Percentiles rank a stretch among this genome's conserved stretches.
These are phyloP conservation scores for Cryptus viduatorius DNA, from an alignment of 2,888 invertebrate genomes.

Conservation along the genomic window DNA sequence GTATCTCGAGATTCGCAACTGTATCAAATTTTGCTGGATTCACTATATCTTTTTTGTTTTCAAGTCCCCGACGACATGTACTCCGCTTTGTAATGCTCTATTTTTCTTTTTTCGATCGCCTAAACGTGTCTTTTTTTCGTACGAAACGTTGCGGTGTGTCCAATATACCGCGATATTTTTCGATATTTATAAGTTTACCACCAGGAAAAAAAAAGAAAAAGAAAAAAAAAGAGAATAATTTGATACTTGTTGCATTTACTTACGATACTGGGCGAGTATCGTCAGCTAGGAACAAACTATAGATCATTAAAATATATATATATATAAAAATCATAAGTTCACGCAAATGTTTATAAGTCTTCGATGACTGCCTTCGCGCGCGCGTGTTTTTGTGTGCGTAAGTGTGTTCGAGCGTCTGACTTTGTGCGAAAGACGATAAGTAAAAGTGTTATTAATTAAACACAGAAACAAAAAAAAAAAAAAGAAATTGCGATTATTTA, in stretches of 20 bases:
- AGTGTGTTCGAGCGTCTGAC: background rate
- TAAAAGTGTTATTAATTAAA: slow-evolving; percentile 43
- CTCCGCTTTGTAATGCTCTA: slow-evolving; percentile 54
- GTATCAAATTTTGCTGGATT: slow-evolving; percentile 37
- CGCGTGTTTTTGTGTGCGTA: slow-evolving; percentile 22
- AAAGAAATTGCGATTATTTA: slow-evolving; percentile 31
- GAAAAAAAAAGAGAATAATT: slow-evolving; percentile 12
- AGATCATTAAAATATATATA: slow-evolving; percentile 38
- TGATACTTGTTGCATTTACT: slow-evolving; percentile 56
- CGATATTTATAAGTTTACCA: slow-evolving; percentile 34
- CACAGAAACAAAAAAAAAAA: background rate
- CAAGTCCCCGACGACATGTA: slow-evolving; percentile 56
- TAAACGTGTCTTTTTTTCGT: slow-evolving; percentile 5
- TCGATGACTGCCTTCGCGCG: slow-evolving; percentile 41
- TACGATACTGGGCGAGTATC: slow-evolving; percentile 22
- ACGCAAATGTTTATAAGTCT: slow-evolving; percentile 50
- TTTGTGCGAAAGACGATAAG: slow-evolving; percentile 45
- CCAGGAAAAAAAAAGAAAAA: background rate
- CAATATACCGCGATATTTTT: slow-evolving; percentile 32
- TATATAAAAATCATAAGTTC: slow-evolving; percentile 51
- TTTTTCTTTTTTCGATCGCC: slow-evolving; percentile 23
- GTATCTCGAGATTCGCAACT: slow-evolving; percentile 33
- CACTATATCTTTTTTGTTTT: slow-evolving; percentile 39
- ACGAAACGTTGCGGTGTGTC: slow-evolving; percentile 5
- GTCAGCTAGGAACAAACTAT: slow-evolving; percentile 31